These are phyloP conservation scores for Tortrix viridana DNA, from an alignment of 2,888 invertebrate species.

Conservation along the genomic window DNA sequence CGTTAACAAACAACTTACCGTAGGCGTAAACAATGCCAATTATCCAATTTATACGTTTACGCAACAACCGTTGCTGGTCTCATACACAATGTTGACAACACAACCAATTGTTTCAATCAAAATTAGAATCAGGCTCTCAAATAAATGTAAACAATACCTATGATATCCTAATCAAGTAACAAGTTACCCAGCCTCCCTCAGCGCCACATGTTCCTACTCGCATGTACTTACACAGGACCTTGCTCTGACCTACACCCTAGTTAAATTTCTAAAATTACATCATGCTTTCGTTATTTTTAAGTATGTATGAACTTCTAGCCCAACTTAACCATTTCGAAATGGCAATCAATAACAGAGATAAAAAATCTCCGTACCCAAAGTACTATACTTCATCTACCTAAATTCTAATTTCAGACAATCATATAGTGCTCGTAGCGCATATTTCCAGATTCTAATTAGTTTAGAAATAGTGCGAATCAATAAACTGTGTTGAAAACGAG, in stretches of 20 bases:
- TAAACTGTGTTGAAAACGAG: constrained; percentile 51
- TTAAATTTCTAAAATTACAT: constrained; percentile 39
- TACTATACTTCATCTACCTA: not conserved
- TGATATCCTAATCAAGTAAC: constrained; percentile 29
- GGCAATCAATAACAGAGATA: constrained; percentile 33
- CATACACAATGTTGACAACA: constrained; percentile 64
- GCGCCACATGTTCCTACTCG: constrained; percentile 32
- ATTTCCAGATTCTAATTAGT: constrained; percentile 21
- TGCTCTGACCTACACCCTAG: constrained; percentile 10
- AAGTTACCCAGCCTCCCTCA: constrained; percentile 32
- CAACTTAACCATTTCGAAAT: constrained; percentile 12
- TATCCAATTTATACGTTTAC: constrained; percentile 62
- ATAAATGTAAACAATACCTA: constrained; percentile 36
- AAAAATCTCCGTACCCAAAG: constrained; percentile 13
- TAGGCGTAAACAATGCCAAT: constrained; percentile 69
- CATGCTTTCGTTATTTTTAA: constrained; percentile 9
- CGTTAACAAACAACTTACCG: constrained; percentile 79
- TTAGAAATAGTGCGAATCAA: constrained; percentile 36
- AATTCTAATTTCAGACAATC: not conserved
- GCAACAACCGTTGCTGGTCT: constrained; percentile 55
- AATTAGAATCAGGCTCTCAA: constrained; percentile 36
- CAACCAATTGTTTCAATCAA: constrained; percentile 49
- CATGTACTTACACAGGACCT: constrained; percentile 27
- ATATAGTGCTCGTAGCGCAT: not conserved
- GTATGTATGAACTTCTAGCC: constrained; percentile 6